Conservation (phyloP, 2,113 vertebrate genomes). For the Bubo scandiacus region DNA sequence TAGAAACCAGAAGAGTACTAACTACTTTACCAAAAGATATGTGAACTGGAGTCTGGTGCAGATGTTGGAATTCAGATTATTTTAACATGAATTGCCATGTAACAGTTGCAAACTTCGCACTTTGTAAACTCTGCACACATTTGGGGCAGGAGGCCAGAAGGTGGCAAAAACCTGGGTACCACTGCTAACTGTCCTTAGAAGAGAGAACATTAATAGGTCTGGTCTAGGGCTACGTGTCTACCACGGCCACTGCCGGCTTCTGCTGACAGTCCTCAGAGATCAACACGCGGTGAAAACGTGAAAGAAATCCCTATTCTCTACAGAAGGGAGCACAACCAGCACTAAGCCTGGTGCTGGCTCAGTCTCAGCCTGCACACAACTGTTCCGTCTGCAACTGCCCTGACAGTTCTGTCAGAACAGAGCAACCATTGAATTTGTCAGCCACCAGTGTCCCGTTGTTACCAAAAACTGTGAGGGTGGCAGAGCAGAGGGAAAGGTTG, state of each 20-base stretch:
- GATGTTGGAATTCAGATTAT: not conserved
- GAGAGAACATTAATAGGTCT: too few relatives aligned
- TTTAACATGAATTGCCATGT: not conserved
- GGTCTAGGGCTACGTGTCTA: too few relatives aligned
- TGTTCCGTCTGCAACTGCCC: too few relatives aligned
- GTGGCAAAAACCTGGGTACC: not conserved
- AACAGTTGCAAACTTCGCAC: not conserved
- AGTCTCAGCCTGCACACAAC: fast-evolving
- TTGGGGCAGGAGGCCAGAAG: not conserved
- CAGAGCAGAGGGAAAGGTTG: not conserved
- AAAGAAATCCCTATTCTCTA: not conserved
- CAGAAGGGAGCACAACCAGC: not conserved
- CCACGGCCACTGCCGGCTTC: not conserved
- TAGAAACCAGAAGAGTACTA: not conserved
- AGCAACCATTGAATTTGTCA: too few relatives aligned
- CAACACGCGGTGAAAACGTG: not conserved
- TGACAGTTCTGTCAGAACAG: fast-evolving
- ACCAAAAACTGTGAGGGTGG: not conserved
- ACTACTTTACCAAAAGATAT: not conserved
- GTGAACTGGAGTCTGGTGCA: not conserved
- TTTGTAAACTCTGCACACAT: not conserved
- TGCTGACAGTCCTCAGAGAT: not conserved
- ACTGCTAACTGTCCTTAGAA: not conserved
- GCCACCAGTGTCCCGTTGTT: fast-evolving
- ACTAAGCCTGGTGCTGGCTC: not conserved